Evolutionary conservation across 2,888 invertebrate species (phyloP).

Genomic region (Conistra vaccinii): DNA sequence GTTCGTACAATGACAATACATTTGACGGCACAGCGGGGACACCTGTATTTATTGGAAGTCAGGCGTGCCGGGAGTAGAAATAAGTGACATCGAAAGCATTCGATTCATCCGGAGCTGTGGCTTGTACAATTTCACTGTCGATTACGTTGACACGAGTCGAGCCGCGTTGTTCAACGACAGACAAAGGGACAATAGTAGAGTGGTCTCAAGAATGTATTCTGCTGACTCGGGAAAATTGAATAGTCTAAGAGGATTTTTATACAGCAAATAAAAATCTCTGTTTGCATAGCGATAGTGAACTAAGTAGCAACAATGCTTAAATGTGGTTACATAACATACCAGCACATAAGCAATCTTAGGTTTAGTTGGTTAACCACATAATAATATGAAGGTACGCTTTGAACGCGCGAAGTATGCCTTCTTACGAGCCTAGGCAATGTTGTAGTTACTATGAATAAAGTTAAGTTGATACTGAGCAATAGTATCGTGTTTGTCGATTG

Average conservation of each 20-base stretch:
- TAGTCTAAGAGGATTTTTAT: conserved; percentile 12
- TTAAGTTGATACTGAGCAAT: conserved; percentile 12
- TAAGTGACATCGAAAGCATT: conserved; percentile 49
- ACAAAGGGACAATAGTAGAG: conserved; percentile 50
- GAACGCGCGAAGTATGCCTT: conserved; percentile 1
- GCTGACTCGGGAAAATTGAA: conserved; percentile 33
- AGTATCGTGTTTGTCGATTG: conserved; percentile 13
- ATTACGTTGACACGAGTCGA: conserved; percentile 56
- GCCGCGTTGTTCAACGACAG: conserved; percentile 24
- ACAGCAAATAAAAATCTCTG: conserved; percentile 8
- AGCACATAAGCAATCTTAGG: neutral
- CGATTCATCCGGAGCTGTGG: conserved; percentile 37
- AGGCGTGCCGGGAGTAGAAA: conserved; percentile 43
- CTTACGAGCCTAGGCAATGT: conserved; percentile 1
- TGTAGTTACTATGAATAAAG: conserved; percentile 27
- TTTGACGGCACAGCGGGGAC: conserved; percentile 35
- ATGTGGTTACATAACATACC: conserved; percentile 11
- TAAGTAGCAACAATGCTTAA: neutral
- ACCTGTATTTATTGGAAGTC: conserved; percentile 52
- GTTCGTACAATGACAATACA: conserved; percentile 30
- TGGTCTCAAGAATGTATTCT: conserved; percentile 35
- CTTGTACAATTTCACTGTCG: conserved; percentile 66
- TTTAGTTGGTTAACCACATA: neutral
- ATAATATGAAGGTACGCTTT: conserved; percentile 4
- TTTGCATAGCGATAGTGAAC: neutral